Evolutionary conservation across 2,888 invertebrate species (phyloP).

Genomic region (Rhamphomyia laevipes): DNA sequence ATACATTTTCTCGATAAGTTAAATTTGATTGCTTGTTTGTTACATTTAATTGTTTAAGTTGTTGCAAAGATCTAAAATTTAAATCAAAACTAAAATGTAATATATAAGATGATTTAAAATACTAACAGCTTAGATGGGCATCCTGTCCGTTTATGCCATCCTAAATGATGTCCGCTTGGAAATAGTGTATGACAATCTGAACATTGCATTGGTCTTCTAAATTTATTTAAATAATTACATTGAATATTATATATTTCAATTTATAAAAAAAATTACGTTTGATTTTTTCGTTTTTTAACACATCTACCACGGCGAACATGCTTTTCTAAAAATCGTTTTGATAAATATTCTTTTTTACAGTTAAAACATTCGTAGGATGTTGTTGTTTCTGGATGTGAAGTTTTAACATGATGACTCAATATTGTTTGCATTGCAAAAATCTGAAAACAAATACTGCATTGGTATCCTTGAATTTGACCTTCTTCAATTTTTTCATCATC

Average conservation of each 20-base stretch:
- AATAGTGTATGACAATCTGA: constrained; percentile 34
- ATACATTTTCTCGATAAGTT: not conserved
- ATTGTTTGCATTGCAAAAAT: constrained; percentile 28
- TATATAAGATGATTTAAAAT: not conserved
- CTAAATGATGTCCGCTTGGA: constrained; percentile 35
- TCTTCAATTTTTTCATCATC: constrained; percentile 21
- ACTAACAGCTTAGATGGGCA: constrained; percentile 26
- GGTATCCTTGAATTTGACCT: constrained; percentile 24
- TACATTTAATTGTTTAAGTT: not conserved
- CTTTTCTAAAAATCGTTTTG: constrained; percentile 35
- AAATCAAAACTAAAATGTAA: not conserved
- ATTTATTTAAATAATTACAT: not conserved
- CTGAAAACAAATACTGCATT: constrained; percentile 32
- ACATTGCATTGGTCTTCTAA: constrained; percentile 36
- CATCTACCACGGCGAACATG: constrained; percentile 35
- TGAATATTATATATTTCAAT: not conserved
- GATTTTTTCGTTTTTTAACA: constrained; percentile 35
- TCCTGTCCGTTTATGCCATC: constrained; percentile 36
- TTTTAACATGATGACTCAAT: constrained; percentile 29
- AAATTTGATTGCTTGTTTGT: not conserved
- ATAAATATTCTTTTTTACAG: constrained; percentile 35
- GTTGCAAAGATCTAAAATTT: not conserved
- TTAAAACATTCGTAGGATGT: constrained; percentile 35
- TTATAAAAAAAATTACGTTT: constrained; percentile 26
- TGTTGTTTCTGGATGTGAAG: constrained; percentile 30